A percentile compares a stretch with the other conserved stretches of the same genome.
phyloP scores from a whole-genome alignment of 2,888 invertebrate species.

The Sphinx pinastri region DNA sequence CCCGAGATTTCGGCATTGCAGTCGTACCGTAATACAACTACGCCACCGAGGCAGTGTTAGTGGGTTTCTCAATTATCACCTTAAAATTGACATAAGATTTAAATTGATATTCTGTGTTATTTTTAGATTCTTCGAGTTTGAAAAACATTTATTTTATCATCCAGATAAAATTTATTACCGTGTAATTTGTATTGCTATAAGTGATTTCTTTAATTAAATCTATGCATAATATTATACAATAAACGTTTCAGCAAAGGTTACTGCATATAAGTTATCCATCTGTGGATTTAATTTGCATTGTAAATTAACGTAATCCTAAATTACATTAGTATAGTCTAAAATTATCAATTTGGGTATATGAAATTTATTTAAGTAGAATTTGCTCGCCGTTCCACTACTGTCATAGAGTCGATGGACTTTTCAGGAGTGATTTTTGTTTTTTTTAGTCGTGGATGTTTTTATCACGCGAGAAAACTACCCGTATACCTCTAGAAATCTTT shows the following conservation, averaged over 20 bases:
- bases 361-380: too few species aligned
- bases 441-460: too few species aligned
- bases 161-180: slow-evolving; percentile 2
- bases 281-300: background rate
- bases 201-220: slow-evolving; percentile 12
- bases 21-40: too few species aligned
- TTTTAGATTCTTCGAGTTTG: background rate
- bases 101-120: background rate
- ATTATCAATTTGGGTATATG: background rate
- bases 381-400: too few species aligned
- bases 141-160: background rate
- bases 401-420: too few species aligned
- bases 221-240: slow-evolving; percentile 3
- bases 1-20: too few species aligned
- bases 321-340: background rate
- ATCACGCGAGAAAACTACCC: too few species aligned
- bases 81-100: background rate
- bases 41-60: background rate
- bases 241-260: background rate
- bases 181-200: background rate
- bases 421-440: too few species aligned
- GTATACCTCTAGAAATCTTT: too few species aligned
- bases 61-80: slow-evolving; percentile 8
- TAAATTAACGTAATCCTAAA: background rate
- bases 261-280: background rate